These are phyloP conservation scores for Drosophila ezoana DNA, from an alignment of 2,888 invertebrate genomes.

Conservation along the genomic window DNA sequence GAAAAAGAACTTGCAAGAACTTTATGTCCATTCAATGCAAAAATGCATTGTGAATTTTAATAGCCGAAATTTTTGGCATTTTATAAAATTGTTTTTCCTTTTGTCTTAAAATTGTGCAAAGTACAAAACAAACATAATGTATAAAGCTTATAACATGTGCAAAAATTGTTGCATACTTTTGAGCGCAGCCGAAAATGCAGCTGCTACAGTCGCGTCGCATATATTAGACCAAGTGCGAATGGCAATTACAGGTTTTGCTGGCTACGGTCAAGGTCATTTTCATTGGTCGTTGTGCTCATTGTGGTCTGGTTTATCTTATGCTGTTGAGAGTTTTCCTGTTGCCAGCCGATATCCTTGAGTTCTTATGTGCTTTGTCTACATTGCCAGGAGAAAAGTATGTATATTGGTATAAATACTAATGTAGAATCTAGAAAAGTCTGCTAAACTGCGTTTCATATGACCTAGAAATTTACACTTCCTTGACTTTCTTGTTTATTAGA, in stretches of 20 bases:
- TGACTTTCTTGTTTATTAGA: constrained; percentile 8
- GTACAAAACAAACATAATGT: not conserved
- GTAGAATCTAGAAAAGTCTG: not conserved
- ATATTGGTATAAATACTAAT: not conserved
- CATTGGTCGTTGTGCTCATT: constrained; percentile 40
- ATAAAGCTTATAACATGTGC: not conserved
- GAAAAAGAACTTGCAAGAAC: constrained; percentile 27
- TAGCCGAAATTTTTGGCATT: not conserved
- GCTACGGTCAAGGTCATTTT: constrained; percentile 40
- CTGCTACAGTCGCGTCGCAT: constrained; percentile 14
- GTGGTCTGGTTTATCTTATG: not conserved
- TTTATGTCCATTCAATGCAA: constrained; percentile 8
- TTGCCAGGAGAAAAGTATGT: not conserved
- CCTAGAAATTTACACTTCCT: constrained; percentile 19
- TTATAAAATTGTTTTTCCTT: not conserved
- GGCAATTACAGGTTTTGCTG: constrained; percentile 34
- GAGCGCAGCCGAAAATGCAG: not conserved
- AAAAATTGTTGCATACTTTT: constrained; percentile 36
- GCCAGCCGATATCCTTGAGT: constrained; percentile 15
- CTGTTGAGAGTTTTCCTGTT: constrained; percentile 14
- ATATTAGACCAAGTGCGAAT: not conserved
- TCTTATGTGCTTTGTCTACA: not conserved
- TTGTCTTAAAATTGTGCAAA: not conserved
- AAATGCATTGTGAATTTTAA: constrained; percentile 34
- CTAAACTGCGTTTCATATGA: not conserved